Evolutionary conservation across 2,113 vertebrate genomes (phyloP).

Genomic region (Ptilonorhynchus violaceus): DNA sequence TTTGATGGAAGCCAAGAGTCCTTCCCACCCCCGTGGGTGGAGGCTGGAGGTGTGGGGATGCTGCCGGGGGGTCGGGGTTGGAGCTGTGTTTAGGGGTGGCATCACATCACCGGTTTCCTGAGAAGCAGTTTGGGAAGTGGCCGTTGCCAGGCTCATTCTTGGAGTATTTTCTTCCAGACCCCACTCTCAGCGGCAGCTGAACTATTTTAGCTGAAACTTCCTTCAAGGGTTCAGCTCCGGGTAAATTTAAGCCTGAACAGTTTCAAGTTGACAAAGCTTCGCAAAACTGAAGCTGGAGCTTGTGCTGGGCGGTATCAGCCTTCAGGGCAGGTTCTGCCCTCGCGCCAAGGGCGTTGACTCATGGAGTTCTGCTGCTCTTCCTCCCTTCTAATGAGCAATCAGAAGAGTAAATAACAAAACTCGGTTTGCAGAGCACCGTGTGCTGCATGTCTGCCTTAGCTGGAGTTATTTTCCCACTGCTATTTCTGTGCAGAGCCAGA

Average conservation of each 20-base stretch:
- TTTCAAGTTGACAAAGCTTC: neutral
- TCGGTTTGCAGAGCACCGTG: rapidly evolving
- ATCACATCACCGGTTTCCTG: neutral
- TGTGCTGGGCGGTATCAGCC: neutral
- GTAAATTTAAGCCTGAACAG: neutral
- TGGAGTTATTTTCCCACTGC: neutral
- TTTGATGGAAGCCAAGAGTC: neutral
- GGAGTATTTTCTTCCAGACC: neutral
- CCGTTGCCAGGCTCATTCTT: neutral
- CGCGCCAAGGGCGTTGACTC: neutral
- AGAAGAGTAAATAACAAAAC: neutral
- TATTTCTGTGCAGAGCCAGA: neutral
- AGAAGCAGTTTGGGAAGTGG: neutral
- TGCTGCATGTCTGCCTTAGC: neutral
- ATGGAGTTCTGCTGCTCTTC: neutral
- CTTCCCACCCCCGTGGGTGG: rapidly evolving
- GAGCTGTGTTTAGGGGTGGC: neutral
- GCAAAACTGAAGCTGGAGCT: neutral
- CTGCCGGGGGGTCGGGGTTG: rapidly evolving
- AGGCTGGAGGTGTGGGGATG: neutral
- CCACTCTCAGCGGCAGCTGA: neutral
- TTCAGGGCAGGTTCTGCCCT: neutral
- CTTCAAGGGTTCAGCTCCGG: neutral
- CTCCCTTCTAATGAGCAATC: neutral
- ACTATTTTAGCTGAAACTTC: neutral